phyloP scores from a whole-genome alignment of 2,888 invertebrate species.

The Pardosa pseudoannulata region DNA sequence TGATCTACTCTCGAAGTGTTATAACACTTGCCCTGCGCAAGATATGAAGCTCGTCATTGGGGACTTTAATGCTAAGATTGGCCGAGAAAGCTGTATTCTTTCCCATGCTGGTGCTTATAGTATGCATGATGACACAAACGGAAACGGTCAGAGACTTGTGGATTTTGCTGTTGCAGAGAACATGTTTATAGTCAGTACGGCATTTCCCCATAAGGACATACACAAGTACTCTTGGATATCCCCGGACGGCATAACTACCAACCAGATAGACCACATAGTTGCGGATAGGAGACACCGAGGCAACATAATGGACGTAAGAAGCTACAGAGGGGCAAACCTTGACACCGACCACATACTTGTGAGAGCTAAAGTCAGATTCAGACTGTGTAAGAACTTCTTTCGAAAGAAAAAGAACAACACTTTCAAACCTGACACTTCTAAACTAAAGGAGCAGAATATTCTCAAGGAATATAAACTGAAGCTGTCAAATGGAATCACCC shows the following conservation, averaged over 20 bases:
- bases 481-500: background rate
- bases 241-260: too few relatives aligned
- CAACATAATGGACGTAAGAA: too few relatives aligned
- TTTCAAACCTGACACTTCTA: background rate
- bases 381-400: background rate
- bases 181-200: too few relatives aligned
- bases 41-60: background rate
- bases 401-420: background rate
- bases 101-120: too few relatives aligned
- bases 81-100: background rate
- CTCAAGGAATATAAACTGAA: slow-evolving; percentile 6
- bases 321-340: slow-evolving; percentile 15
- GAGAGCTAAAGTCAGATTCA: slow-evolving; percentile 9
- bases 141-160: too few relatives aligned
- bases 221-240: too few relatives aligned
- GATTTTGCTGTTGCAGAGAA: too few relatives aligned
- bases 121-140: too few relatives aligned
- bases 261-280: too few relatives aligned
- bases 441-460: slow-evolving; percentile 13
- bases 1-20: slow-evolving; percentile 1
- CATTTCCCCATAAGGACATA: too few relatives aligned
- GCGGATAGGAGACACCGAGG: too few relatives aligned
- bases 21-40: slow-evolving; percentile 10
- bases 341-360: slow-evolving; percentile 25
- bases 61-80: slow-evolving; percentile 16